phyloP scores from a whole-genome alignment of 1,140 invertebrate genomes.

The Leptonema lineaticorne region DNA sequence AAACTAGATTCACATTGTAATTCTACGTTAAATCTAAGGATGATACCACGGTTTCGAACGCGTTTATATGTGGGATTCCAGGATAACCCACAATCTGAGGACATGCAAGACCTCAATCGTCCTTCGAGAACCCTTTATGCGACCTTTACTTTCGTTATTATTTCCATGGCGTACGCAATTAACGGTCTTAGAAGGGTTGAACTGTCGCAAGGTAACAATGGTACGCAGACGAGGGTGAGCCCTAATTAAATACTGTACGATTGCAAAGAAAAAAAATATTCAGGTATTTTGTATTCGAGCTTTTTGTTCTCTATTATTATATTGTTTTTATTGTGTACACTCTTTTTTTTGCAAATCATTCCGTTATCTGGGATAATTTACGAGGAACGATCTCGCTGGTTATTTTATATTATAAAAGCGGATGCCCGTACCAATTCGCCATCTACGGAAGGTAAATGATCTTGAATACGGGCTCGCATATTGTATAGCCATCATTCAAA shows the following conservation, averaged over 20 bases:
- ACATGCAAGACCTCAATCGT: conserved; percentile 7
- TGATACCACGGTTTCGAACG: too few species aligned
- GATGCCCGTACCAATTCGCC: background rate
- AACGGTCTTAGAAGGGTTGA: background rate
- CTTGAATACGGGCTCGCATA: background rate
- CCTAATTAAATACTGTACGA: too few species aligned
- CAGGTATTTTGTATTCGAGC: too few species aligned
- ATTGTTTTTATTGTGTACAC: background rate
- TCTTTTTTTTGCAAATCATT: background rate
- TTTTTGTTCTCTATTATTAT: too few species aligned
- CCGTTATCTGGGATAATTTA: background rate
- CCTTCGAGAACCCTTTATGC: conserved; percentile 2
- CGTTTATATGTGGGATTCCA: too few species aligned
- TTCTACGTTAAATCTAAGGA: too few species aligned
- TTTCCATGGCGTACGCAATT: conserved; percentile 10
- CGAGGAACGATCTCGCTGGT: background rate
- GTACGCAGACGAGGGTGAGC: background rate
- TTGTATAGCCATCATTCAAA: background rate
- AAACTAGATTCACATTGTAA: too few species aligned
- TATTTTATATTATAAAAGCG: too few species aligned
- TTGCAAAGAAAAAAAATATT: too few species aligned
- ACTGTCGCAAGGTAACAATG: conserved; percentile 3
- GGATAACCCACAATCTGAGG: too few species aligned
- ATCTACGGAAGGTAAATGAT: background rate
- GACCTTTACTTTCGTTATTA: conserved; percentile 8